phyloP scores from a whole-genome alignment of 2,888 invertebrate species.

The Stenolophus ochropezus region DNA sequence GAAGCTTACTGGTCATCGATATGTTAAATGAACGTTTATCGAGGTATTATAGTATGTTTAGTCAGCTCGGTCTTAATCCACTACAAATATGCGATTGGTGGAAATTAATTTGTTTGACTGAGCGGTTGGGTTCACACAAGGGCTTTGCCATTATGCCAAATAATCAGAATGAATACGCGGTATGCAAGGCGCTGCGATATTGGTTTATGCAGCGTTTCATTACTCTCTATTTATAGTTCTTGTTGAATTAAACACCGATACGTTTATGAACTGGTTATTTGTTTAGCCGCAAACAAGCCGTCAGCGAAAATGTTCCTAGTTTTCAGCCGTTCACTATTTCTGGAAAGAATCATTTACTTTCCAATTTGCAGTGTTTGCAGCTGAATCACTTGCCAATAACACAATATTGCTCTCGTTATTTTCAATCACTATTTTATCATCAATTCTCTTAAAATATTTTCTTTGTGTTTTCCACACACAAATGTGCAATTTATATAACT shows the following conservation, averaged over 20 bases:
- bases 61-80: slow-evolving; percentile 56
- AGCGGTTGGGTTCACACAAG: slow-evolving; percentile 42
- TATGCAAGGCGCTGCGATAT: slow-evolving; percentile 5
- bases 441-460: too few relatives aligned
- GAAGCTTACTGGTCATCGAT: slow-evolving; percentile 36
- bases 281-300: neutral
- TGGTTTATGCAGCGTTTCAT: slow-evolving; percentile 45
- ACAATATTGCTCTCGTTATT: neutral
- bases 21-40: slow-evolving; percentile 41
- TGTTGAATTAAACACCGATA: slow-evolving; percentile 37
- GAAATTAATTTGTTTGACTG: slow-evolving; percentile 56
- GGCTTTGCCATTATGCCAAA: slow-evolving; percentile 49
- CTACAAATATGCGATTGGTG: slow-evolving; percentile 52
- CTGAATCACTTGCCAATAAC: neutral
- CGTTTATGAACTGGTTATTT: slow-evolving; percentile 37
- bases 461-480: too few relatives aligned
- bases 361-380: neutral
- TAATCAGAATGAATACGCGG: slow-evolving; percentile 43
- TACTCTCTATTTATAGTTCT: slow-evolving; percentile 46
- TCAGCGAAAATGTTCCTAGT: neutral
- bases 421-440: neutral
- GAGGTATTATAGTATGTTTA: slow-evolving; percentile 53
- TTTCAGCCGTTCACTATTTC: neutral
- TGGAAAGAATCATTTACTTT: neutral
- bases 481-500: too few relatives aligned